Percentiles rank a stretch among this genome's conserved stretches.
Evolutionary conservation across 2,797 vertebrate species (phyloP).

Genomic region (Schizopygopsis malacanthus): DNA sequence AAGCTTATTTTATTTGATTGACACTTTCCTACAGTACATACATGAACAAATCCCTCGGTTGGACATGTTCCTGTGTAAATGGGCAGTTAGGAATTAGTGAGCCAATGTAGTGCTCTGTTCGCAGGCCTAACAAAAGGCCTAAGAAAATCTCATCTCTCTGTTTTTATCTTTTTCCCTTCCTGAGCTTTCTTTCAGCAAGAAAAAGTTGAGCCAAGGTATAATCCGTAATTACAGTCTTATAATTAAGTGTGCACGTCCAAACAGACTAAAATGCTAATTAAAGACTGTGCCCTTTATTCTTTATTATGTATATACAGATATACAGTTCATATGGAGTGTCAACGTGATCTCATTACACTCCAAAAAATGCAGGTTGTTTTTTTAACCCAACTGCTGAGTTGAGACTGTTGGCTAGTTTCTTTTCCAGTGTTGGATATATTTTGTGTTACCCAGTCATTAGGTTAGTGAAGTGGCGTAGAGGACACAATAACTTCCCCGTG

Average conservation of each 20-base stretch:
- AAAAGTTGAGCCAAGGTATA: constrained; percentile 35
- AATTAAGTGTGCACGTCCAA: constrained; percentile 46
- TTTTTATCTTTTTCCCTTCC: constrained; percentile 9
- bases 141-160: not conserved
- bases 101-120: not conserved
- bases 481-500: not conserved
- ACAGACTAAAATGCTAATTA: constrained; percentile 47
- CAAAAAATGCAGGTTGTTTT: not conserved
- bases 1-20: constrained; percentile 33
- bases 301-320: constrained; percentile 17
- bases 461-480: not conserved
- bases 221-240: constrained; percentile 32
- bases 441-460: not conserved
- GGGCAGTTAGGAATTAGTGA: not conserved
- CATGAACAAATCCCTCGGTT: constrained; percentile 2
- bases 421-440: not conserved
- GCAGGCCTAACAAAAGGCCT: not conserved
- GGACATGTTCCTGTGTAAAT: not conserved
- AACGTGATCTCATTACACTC: constrained; percentile 2
- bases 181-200: constrained; percentile 21
- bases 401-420: not conserved
- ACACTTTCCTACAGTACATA: constrained; percentile 5
- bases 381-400: not conserved
- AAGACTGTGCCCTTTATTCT: constrained; percentile 23
- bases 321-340: not conserved